A percentile compares a stretch with the other conserved stretches of the same genome.
Conservation (phyloP, 2,113 vertebrate genomes). For the Rhineura floridana region DNA sequence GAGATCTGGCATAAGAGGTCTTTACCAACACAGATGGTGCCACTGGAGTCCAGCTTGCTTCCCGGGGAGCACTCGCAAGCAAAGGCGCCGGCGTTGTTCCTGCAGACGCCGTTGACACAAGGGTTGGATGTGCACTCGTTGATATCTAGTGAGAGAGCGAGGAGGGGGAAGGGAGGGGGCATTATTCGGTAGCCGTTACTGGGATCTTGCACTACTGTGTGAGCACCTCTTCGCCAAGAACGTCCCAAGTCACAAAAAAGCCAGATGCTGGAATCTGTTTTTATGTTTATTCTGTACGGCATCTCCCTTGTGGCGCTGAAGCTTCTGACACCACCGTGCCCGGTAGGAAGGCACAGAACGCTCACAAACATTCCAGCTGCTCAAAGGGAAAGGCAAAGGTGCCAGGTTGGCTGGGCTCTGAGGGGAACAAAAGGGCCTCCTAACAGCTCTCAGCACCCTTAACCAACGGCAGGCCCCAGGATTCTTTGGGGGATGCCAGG, state of each 20-base stretch:
- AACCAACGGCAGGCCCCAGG: no score
- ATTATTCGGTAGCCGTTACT: neutral
- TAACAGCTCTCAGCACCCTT: no score
- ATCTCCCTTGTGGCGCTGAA: neutral
- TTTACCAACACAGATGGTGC: slow-evolving; percentile 93
- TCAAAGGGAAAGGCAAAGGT: neutral
- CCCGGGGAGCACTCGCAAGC: slow-evolving; percentile 89
- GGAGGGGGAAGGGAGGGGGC: neutral
- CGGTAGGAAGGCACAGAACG: neutral
- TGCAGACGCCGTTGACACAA: slow-evolving; percentile 88
- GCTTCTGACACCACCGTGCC: no score
- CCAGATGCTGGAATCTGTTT: neutral
- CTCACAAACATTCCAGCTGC: neutral
- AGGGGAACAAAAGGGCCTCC: no score
- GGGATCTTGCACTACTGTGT: no score
- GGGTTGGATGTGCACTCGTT: slow-evolving; percentile 90
- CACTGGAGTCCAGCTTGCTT: slow-evolving; percentile 89
- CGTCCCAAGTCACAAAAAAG: no score
- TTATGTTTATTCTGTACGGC: no score
- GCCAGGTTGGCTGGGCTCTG: neutral
- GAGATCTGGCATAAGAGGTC: no score
- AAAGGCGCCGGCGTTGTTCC: slow-evolving; percentile 90
- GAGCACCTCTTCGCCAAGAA: no score
- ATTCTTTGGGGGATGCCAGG: no score
- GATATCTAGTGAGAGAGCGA: slow-evolving; percentile 77